Base-by-base conservation (phyloP, 2,797 vertebrate species). In the Dicrostonyx torquatus region DNA sequence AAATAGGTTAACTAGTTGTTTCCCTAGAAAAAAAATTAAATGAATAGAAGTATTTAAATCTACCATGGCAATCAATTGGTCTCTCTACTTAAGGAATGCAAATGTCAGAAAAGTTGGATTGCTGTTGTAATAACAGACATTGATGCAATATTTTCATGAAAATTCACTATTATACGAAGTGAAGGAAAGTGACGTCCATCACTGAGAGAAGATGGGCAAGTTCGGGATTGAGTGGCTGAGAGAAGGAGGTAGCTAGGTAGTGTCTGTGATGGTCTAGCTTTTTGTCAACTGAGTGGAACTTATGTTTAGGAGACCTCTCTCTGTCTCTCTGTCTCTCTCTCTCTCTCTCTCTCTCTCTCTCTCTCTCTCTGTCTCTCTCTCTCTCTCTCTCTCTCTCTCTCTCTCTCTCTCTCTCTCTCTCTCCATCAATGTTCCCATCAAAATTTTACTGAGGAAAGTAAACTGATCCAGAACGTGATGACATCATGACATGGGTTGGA, bases 11-110 rank as follows among this genome's bases (percentile, higher is more conserved):
- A 60, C n/a, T 34, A 64, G 50, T 90, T n/a, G 20, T 37, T 45
- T 85, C 53, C 8, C 82, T 24, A 87, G 37, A n/a, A 72, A 73
- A 62, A 87, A 29, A 66, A 14, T 48, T n/a, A 75, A 76, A 88
- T 64, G 66, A 84, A 70, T 3, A 87, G 55, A 90, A 0, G 4
- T 14, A n/a, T 40, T 79, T 80, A 58, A 66, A 78, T 76, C 13
- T n/a, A 17, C 14, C 6, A 68, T 1, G 0, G 6, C 73, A 79
- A 24, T 26, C 18, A 20, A 45, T 60, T 43, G n/a, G 4, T 78
- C 18, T 29, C 31, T 76, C 43, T 73, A 22, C 60, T 45, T 53
- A 12, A 85, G 55, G 58, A 85, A 66, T 22, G 85, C 3, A 92
- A 60, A 50, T 53, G 76, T 55, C 40, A 90, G 45, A 77, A 37